phyloP scores from a whole-genome alignment of 2,888 invertebrate species.

The Tiliacea citrago region DNA sequence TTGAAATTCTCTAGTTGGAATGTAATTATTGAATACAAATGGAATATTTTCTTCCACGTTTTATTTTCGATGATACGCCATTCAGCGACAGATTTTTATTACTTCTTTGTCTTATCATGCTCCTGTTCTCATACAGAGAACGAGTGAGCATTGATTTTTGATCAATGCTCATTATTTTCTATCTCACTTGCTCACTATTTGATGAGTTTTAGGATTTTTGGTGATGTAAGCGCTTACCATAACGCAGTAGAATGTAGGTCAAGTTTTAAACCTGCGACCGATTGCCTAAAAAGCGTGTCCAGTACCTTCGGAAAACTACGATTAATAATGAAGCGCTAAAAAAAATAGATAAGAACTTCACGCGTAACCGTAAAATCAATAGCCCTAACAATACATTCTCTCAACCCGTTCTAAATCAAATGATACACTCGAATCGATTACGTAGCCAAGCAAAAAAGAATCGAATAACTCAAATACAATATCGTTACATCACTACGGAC shows the following conservation, averaged over 20 bases:
- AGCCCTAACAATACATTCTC: constrained; percentile 45
- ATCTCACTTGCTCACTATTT: not conserved
- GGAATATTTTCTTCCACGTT: constrained; percentile 18
- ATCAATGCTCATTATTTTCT: not conserved
- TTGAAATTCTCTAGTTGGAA: constrained; percentile 44
- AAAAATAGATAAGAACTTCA: constrained; percentile 29
- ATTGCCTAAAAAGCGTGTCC: not conserved
- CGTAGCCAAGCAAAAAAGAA: constrained; percentile 43
- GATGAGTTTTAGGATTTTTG: not conserved
- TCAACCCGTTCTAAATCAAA: constrained; percentile 37
- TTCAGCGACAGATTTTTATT: constrained; percentile 14
- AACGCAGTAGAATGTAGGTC: not conserved
- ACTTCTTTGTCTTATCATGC: not conserved
- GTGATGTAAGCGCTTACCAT: too few species aligned
- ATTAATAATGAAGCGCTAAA: not conserved
- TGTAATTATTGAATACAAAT: constrained; percentile 41
- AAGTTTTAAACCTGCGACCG: not conserved
- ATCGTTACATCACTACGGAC: constrained; percentile 53
- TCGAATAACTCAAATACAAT: constrained; percentile 52
- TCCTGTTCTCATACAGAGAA: not conserved
- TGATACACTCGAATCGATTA: constrained; percentile 52
- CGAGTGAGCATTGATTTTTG: not conserved
- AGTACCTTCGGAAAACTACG: not conserved
- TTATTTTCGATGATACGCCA: not conserved
- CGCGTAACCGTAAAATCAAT: constrained; percentile 5